Percentiles rank a stretch among this genome's conserved stretches.
phyloP scores from a whole-genome alignment of 2,113 vertebrate genomes.

The Gymnobelideus leadbeateri region DNA sequence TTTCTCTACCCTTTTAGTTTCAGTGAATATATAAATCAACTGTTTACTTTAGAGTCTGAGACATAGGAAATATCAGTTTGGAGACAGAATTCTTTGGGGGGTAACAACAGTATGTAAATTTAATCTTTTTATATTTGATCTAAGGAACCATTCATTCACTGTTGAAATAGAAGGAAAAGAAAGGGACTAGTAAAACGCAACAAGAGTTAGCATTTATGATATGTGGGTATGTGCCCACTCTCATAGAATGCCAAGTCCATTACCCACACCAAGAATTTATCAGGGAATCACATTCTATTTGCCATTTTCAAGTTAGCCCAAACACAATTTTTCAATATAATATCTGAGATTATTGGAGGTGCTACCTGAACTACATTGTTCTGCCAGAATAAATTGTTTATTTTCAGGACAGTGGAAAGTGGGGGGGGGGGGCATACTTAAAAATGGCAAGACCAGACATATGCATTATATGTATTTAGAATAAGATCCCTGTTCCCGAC shows the following conservation, averaged over 20 bases:
- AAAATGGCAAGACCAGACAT: not conserved
- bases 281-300: not conserved
- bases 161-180: slow-evolving; percentile 10
- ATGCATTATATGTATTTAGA: slow-evolving; percentile 3
- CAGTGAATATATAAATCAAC: slow-evolving; percentile 73
- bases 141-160: slow-evolving; percentile 35
- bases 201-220: not conserved
- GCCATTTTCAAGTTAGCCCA: not conserved
- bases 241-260: not conserved
- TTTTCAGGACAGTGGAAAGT: not conserved
- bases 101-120: slow-evolving; percentile 43
- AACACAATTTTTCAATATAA: not conserved
- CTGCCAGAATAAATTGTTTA: not conserved
- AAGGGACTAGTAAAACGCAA: not conserved
- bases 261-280: not conserved
- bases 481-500: not conserved
- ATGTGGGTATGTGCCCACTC: not conserved
- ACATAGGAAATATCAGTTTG: slow-evolving; percentile 54
- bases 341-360: not conserved
- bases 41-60: slow-evolving; percentile 68
- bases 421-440: not conserved
- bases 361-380: not conserved
- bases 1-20: slow-evolving; percentile 68
- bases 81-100: slow-evolving; percentile 63
- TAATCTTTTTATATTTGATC: slow-evolving; percentile 56